These are phyloP conservation scores for Orientallactaga bullata DNA, from an alignment of 2,113 vertebrate genomes.

Conservation along the genomic window DNA sequence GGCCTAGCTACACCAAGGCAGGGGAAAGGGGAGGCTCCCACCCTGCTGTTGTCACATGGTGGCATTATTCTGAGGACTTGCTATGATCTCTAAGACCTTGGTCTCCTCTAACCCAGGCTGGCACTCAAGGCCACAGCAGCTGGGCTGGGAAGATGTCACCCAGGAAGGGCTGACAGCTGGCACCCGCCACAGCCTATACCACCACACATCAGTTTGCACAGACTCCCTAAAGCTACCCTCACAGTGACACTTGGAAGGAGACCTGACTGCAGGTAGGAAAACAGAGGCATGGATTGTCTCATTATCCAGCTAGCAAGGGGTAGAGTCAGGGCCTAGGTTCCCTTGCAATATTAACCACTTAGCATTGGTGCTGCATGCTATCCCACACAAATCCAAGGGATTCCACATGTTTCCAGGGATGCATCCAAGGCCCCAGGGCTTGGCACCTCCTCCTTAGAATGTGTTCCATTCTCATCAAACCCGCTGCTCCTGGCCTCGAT, in stretches of 20 bases:
- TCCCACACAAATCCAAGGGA: fast-evolving
- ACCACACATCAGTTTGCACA: fast-evolving
- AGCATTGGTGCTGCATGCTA: fast-evolving
- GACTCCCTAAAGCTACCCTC: background rate
- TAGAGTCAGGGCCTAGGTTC: background rate
- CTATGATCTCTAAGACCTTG: background rate
- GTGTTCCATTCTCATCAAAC: background rate
- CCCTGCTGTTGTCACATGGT: fast-evolving
- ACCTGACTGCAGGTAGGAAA: background rate
- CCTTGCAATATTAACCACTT: background rate
- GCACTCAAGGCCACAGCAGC: too few species aligned
- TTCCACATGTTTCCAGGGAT: fast-evolving
- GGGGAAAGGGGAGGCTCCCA: too few species aligned
- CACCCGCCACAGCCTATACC: background rate
- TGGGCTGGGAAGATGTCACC: fast-evolving
- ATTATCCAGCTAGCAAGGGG: background rate
- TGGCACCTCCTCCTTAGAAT: background rate
- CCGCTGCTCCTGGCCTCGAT: background rate
- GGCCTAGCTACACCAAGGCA: background rate
- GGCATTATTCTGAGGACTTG: background rate
- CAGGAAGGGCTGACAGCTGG: fast-evolving
- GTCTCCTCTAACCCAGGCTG: background rate
- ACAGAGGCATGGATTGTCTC: background rate
- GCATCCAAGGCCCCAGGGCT: background rate
- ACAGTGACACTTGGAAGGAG: background rate